phyloP scores from a whole-genome alignment of 2,888 invertebrate species.

The Julus scandinavius region DNA sequence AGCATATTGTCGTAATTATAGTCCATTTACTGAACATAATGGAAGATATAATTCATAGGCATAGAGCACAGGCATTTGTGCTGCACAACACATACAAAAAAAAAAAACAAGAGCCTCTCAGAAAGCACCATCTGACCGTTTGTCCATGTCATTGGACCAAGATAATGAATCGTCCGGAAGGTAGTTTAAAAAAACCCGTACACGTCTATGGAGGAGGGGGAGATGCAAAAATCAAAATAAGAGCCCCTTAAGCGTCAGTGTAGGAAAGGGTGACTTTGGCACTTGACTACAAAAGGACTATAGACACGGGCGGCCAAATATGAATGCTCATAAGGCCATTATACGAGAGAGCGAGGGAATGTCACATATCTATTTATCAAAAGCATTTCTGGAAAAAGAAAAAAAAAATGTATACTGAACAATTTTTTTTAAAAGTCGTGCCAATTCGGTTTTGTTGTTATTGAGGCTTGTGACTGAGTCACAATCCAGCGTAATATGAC shows the following conservation, averaged over 20 bases:
- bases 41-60: constrained; percentile 56
- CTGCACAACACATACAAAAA: neutral
- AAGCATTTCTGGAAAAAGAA: constrained; percentile 11
- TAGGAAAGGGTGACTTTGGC: constrained; percentile 21
- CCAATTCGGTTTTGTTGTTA: neutral
- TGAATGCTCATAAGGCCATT: constrained; percentile 29
- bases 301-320: constrained; percentile 25
- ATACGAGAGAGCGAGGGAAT: neutral
- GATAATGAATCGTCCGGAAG: constrained; percentile 48
- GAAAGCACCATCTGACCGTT: constrained; percentile 38
- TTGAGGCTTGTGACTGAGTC: constrained; percentile 24
- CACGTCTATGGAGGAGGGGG: neutral
- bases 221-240: neutral
- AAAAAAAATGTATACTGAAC: neutral
- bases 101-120: constrained; percentile 10
- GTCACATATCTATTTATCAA: constrained; percentile 33
- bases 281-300: constrained; percentile 5
- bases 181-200: neutral
- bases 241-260: constrained; percentile 10
- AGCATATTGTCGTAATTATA: constrained; percentile 57
- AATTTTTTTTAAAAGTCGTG: neutral
- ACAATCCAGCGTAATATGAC: constrained; percentile 11
- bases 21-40: constrained; percentile 57
- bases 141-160: constrained; percentile 47
- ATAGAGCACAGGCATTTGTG: constrained; percentile 49